Conservation (phyloP, 2,888 invertebrate species). For the Petrolisthes manimaculis region DNA sequence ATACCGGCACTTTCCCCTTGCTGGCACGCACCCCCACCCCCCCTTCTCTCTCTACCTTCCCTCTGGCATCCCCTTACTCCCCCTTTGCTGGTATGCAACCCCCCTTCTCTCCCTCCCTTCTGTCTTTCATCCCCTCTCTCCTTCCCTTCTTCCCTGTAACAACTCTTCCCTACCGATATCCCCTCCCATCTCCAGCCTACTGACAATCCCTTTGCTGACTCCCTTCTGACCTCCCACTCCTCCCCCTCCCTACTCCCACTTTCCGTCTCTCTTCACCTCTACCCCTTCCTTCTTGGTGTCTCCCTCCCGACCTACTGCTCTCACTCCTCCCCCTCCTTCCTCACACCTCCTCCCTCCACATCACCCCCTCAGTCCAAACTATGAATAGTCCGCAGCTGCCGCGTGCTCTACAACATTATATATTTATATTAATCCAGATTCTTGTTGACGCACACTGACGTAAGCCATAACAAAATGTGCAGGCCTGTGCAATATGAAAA, state of each 20-base stretch:
- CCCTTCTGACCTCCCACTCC: neutral
- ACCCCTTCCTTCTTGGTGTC: neutral
- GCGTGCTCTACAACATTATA: neutral
- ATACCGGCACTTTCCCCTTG: neutral
- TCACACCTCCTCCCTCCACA: neutral
- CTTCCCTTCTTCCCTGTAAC: neutral
- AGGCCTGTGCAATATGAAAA: too few relatives aligned
- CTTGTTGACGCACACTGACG: too few relatives aligned
- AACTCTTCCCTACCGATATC: neutral
- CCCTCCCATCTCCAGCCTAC: neutral
- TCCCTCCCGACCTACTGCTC: neutral
- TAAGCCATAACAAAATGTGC: too few relatives aligned
- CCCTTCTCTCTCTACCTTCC: neutral
- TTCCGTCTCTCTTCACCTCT: neutral
- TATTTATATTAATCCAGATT: too few relatives aligned
- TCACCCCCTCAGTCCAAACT: neutral
- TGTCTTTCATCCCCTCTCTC: neutral
- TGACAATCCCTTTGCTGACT: too few relatives aligned
- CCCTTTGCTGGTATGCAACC: neutral
- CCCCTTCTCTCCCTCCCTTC: neutral
- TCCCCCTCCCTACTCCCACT: neutral
- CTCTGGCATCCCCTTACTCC: neutral
- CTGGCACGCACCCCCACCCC: neutral
- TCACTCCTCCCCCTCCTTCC: neutral
- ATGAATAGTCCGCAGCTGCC: neutral